Evolutionary conservation across 2,797 vertebrate genomes (phyloP), one percentile per base, ranked within the genome.

Genomic region (Eulemur albifrons): DNA sequence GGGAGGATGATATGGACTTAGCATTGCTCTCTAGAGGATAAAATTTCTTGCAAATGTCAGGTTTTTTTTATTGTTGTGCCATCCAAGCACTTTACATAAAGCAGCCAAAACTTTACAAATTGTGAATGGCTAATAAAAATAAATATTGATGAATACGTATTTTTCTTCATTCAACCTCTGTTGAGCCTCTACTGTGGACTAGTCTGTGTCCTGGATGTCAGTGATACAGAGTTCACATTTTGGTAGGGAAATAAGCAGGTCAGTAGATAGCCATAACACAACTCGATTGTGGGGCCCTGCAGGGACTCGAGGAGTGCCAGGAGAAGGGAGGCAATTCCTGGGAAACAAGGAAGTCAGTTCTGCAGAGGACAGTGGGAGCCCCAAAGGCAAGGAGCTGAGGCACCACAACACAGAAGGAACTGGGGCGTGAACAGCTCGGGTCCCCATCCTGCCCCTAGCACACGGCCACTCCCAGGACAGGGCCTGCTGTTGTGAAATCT

Each of bases 401-500:
- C 30, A 12, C 25, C 20, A 2, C 21, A 45, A 18, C 30, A 14
- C 35, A 85, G 59, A 90, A 67, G 35, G 50, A 40, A 2, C 9
- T 13, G 38, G 27, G 27, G 2, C 35, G 6, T 30, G 7, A 70
- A 20, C 15, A 61, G 15, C 30, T 13, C 5, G 3, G 57, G 18
- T 43, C 43, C 43, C 18, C 9, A 1, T 12, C 70, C 73, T 9
- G 3, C 43, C n/a, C 57, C 9, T 0, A 40, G 72, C 48, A n/a
- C 43, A 8, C 61, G 2, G 52, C 57, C 59, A 48, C 38, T 38
- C 61, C 57, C 50, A 5, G 2, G 70, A 65, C 17, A 92, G 14
- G 94, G 48, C 18, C 52, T 80, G 59, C 35, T 77, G 12, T 79
- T 91, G 87, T 73, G 94, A 72, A 94, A 94, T 88, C 79, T 30